Percentiles rank a stretch among this genome's conserved stretches.
Conservation (phyloP, 2,113 vertebrate species). For the Menura novaehollandiae region DNA sequence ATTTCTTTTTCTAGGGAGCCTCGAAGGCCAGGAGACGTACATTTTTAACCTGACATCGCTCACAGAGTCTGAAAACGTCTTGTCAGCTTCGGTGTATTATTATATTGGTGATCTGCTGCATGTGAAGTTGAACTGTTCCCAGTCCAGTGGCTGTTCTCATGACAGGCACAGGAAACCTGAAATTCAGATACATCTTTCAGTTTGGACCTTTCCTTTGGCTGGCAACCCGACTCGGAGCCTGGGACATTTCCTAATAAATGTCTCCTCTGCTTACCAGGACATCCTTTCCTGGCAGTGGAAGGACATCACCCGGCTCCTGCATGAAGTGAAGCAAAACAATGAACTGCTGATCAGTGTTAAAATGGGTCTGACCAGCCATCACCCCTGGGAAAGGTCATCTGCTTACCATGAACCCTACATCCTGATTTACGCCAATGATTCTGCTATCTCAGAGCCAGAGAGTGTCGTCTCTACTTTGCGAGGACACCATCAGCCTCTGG, state of each 20-base stretch:
- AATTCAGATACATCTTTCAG: conserved; percentile 75
- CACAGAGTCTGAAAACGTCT: conserved; percentile 87
- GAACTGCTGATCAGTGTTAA: conserved; percentile 84
- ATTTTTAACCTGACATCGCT: conserved; percentile 93
- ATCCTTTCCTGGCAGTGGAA: conserved; percentile 87
- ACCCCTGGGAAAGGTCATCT: conserved; percentile 65
- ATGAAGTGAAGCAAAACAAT: conserved; percentile 76
- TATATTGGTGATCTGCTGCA: conserved; percentile 79
- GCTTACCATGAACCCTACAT: conserved; percentile 84
- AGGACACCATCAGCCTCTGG: conserved; percentile 63
- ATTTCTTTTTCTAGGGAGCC: conserved; percentile 69
- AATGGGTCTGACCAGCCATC: conserved; percentile 66
- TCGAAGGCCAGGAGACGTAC: conserved; percentile 75
- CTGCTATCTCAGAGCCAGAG: conserved; percentile 88
- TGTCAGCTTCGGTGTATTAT: conserved; percentile 89
- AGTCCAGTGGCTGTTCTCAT: conserved; percentile 46
- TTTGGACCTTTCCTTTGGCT: conserved; percentile 79
- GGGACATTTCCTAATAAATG: conserved; percentile 77
- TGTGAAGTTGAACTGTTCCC: conserved; percentile 59
- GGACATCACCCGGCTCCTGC: conserved; percentile 85
- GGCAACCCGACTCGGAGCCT: conserved; percentile 74
- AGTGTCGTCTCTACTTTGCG: conserved; percentile 83
- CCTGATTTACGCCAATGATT: conserved; percentile 93
- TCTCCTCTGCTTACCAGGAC: conserved; percentile 69
- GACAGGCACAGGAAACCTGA: conserved; percentile 59